Evolutionary conservation across 2,797 vertebrate genomes (phyloP), one percentile per base, ranked within the genome.

Genomic region (Hephaestus fuliginosus): DNA sequence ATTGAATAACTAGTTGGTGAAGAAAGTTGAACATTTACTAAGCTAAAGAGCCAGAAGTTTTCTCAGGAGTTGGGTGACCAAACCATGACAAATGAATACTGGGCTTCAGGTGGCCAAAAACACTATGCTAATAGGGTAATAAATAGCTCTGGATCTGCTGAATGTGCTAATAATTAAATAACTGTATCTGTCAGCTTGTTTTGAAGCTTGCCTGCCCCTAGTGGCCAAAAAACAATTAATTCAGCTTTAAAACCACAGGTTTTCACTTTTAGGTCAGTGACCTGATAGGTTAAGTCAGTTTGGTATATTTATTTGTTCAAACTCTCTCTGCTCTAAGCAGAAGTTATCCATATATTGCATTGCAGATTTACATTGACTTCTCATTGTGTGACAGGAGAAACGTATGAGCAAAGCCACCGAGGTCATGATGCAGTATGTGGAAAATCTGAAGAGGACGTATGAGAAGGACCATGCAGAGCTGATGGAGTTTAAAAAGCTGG

Each of bases 401-500:
- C 97, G 98, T 25, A 98, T 99, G 98, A 99, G 96, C 74, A 98
- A 97, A 89, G 98, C 98, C 65, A 99, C 98, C 0, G 98, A 99
- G 89, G 98, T 99, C 72, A 99, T 99, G 98, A 97, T 99, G 97
- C 98, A 99, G 82, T 99, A 99, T 46, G 98, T 99, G 83, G 98
- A 99, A 92, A 99, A 99, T 86, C 92, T 99, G 84, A 99, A 99
- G 93, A 96, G 98, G 87, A 99, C 97, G 0, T 99, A 99, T 55
- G 98, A 99, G 95, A 99, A 99, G 86, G 98, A 99, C 87, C 98
- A 98, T 0, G 98, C 98, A 1, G 98, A 99, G 84, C 93, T 99
- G 88, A 98, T 96, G 95, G 98, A 99, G 89, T 99, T 96, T 89
- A 99, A 99, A 92, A 99, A 99, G 91, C 95, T 99, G 81, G 98